Evolutionary conservation across 2,113 vertebrate species (phyloP).

Genomic region (Notiomystis cincta): DNA sequence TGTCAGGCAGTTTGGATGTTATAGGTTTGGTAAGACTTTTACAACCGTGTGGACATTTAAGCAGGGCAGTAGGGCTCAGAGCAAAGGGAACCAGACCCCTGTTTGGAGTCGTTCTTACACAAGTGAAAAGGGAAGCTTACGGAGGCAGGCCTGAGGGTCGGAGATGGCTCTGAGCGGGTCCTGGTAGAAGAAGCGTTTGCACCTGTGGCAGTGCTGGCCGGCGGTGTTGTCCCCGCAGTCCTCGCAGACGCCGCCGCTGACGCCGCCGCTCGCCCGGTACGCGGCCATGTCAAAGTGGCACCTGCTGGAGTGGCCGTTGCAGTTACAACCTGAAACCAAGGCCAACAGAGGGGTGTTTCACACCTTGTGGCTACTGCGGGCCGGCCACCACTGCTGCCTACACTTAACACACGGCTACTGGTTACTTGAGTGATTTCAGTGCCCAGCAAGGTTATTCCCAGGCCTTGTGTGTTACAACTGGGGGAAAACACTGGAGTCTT

Average conservation of each 20-base stretch:
- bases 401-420: background rate
- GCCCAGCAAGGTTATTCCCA: background rate
- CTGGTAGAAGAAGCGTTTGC: conserved; percentile 75
- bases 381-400: background rate
- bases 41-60: background rate
- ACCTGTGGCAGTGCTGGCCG: conserved; percentile 81
- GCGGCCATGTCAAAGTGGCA: conserved; percentile 79
- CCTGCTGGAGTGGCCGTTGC: conserved; percentile 79
- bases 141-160: conserved; percentile 72
- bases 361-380: background rate
- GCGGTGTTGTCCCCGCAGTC: conserved; percentile 78
- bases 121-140: conserved; percentile 61
- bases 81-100: background rate
- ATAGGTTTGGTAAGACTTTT: background rate
- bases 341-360: background rate
- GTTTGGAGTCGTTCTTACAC: background rate
- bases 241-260: conserved; percentile 83
- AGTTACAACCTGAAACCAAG: conserved; percentile 77
- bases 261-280: conserved; percentile 63
- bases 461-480: background rate
- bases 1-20: background rate
- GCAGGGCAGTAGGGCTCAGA: background rate
- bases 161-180: conserved; percentile 71
- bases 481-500: background rate
- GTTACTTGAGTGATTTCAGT: background rate